Evolutionary conservation across 1,140 invertebrate genomes (phyloP).

Genomic region (Cecropterus lyciades): DNA sequence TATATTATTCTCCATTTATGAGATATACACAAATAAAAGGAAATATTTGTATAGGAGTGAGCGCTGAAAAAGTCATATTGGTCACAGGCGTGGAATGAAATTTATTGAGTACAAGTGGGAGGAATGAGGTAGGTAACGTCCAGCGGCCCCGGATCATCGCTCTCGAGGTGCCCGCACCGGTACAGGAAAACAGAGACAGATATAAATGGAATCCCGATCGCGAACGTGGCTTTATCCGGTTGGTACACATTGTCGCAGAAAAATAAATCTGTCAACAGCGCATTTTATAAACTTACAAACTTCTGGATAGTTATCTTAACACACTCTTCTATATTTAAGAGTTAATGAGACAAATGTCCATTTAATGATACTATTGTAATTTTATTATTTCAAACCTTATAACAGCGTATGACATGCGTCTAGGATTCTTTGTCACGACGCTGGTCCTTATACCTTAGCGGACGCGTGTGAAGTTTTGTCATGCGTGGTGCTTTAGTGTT

Average conservation of each 20-base stretch:
- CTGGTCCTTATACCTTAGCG: background rate
- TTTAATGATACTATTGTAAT: no score
- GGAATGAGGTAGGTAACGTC: conserved; percentile 23
- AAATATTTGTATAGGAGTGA: conserved; percentile 10
- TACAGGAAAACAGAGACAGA: conserved; percentile 64
- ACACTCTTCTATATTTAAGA: no score
- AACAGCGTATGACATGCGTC: no score
- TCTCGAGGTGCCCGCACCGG: conserved; percentile 39
- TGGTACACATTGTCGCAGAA: conserved; percentile 28
- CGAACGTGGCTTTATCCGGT: conserved; percentile 40
- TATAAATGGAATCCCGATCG: conserved; percentile 67
- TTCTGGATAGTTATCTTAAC: background rate
- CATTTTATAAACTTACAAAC: background rate
- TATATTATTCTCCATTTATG: background rate
- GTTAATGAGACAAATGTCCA: no score
- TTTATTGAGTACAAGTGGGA: conserved; percentile 15
- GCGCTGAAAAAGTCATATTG: conserved; percentile 17
- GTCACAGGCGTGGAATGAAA: conserved; percentile 11
- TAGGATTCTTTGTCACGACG: background rate
- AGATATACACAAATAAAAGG: background rate
- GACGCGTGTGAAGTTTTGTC: background rate
- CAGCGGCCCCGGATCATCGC: conserved; percentile 6
- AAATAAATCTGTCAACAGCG: conserved; percentile 3
- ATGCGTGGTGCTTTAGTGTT: conserved; percentile 19
- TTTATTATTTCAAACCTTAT: no score